Conservation (phyloP, 2,113 vertebrate genomes). For the Atlantisia rogersi region DNA sequence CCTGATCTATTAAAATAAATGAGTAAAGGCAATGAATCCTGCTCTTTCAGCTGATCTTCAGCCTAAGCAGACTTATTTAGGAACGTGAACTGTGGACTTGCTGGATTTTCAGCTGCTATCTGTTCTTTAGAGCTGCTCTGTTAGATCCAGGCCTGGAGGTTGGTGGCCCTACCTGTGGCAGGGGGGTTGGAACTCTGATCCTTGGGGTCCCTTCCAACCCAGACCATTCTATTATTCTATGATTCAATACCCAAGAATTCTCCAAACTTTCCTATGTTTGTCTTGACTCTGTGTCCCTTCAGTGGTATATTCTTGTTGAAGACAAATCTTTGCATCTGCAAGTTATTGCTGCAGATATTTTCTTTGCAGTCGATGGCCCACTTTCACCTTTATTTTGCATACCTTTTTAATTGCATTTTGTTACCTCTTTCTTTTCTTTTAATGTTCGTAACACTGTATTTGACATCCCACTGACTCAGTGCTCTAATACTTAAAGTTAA, state of each 20-base stretch:
- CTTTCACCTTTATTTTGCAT: neutral
- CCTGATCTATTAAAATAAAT: neutral
- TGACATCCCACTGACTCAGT: neutral
- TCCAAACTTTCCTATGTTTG: neutral
- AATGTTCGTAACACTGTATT: neutral
- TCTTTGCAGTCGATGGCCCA: neutral
- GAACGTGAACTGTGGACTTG: neutral
- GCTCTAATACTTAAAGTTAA: slow-evolving; percentile 44
- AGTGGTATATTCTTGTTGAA: neutral
- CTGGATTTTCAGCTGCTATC: neutral
- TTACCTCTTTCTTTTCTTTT: neutral
- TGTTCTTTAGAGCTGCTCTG: neutral
- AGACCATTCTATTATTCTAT: no score
- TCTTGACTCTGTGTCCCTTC: neutral
- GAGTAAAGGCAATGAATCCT: neutral
- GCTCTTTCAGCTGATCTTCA: neutral
- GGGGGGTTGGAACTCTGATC: no score
- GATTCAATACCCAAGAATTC: neutral
- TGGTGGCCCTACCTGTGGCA: no score
- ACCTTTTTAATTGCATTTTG: slow-evolving; percentile 18
- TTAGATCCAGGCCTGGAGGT: no score
- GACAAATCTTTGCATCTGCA: neutral
- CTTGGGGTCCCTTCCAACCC: no score
- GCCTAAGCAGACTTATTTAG: neutral
- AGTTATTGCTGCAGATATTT: neutral